Conservation (phyloP, 2,113 vertebrate genomes). For the Progne subis region DNA sequence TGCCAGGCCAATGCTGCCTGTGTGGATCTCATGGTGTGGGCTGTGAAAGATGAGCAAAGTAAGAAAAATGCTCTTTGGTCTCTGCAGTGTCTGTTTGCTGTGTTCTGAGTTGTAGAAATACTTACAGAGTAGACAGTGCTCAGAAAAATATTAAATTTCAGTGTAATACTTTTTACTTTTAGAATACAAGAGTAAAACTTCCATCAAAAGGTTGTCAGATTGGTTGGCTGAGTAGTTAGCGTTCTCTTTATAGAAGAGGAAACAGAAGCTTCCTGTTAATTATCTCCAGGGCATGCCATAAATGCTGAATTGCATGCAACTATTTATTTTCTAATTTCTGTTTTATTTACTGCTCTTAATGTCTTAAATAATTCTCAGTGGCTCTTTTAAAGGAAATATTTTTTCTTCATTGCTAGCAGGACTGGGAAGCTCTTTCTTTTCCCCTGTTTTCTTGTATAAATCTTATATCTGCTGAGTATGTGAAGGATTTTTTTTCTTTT, state of each 20-base stretch:
- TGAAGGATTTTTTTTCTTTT: neutral
- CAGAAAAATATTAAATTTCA: neutral
- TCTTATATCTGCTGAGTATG: neutral
- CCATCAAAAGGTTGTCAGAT: neutral
- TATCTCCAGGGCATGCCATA: neutral
- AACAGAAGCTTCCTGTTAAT: neutral
- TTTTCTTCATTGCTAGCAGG: neutral
- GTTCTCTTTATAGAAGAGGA: neutral
- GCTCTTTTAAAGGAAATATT: neutral
- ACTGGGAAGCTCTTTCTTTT: neutral
- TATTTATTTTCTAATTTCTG: neutral
- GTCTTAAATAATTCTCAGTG: neutral
- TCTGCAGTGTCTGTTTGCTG: neutral
- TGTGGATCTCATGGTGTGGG: constrained; percentile 98
- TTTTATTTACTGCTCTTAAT: neutral
- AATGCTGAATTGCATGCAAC: neutral
- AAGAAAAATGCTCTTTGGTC: neutral
- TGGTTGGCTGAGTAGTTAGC: neutral
- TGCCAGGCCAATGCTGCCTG: constrained; percentile 97
- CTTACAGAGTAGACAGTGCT: neutral
- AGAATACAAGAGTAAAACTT: neutral
- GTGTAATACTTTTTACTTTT: neutral
- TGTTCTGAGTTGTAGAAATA: neutral
- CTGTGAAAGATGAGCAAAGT: constrained; percentile 97
- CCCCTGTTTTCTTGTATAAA: neutral